Base-by-base conservation (phyloP, 2,888 invertebrate species). In the Eupithecia abbreviata region DNA sequence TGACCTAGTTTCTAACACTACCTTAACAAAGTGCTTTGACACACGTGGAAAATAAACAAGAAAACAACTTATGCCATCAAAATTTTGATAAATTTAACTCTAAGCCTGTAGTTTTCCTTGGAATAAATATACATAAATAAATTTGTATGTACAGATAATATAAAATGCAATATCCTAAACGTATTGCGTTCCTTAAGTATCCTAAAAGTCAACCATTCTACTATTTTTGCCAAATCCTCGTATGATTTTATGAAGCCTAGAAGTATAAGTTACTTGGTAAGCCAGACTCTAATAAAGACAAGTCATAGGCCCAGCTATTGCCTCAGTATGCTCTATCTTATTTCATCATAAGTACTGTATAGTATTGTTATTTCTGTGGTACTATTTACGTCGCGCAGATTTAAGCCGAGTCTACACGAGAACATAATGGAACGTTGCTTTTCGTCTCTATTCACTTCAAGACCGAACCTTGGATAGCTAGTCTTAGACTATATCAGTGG, bases 311-410 rank as follows among this genome's bases (percentile, higher is more conserved):
- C 62, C 10, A 18, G 47, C 47, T 30, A 49, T 69, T 49, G 18
- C 47, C 69, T 45, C 69, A 41, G 43, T 41, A 42, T 41, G 49
- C 62, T 62, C 41, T n/a, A 18, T 71, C 41, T 67, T 65, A 73
- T 71, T 65, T 58, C 30, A 65, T 76, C 43, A 67, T 71, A 62
- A 62, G 55, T 42, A 30, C 30, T 30, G 30, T 30, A 30, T 30
- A 30, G 30, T 30, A 30, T 30, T 30, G 1, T 30, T 30, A 30
- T 30, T 30, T 30, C 30, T 30, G 30, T 30, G 30, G 30, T 30
- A 58, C 49, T 65, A 74, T 74, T 73, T 41, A 43, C 55, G 71
- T 71, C 74, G 55, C 75, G 74, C 67, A 76, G 78, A 71, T 9
- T 62, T 62, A 62, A 62, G 62, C 62, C 12, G 18, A 12, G 62